Evolutionary conservation across 1,140 invertebrate species (phyloP).

Genomic region (Pseudachorutes palmiensis): DNA sequence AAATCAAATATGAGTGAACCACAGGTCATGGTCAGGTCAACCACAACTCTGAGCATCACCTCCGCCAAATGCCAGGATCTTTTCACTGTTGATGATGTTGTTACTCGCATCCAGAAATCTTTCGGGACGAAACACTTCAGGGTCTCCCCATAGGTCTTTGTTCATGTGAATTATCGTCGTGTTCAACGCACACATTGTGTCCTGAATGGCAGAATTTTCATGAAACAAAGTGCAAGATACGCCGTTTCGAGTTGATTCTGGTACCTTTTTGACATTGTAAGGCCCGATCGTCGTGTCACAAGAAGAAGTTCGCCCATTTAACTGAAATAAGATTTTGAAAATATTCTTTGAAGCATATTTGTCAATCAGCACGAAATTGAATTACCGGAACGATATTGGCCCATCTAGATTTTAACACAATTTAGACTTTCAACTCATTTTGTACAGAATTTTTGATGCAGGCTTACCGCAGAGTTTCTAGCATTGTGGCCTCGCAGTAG

Average conservation of each 20-base stretch:
- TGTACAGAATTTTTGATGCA: background rate
- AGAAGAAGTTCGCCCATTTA: background rate
- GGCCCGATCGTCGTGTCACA: background rate
- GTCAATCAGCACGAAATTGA: no score
- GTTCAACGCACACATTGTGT: background rate
- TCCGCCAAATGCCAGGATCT: conserved; percentile 11
- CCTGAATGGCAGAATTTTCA: background rate
- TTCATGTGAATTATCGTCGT: conserved; percentile 42
- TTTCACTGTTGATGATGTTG: conserved; percentile 14
- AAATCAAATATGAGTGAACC: background rate
- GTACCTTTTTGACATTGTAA: background rate
- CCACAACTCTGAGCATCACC: background rate
- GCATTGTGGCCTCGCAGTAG: background rate
- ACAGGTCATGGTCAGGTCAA: background rate
- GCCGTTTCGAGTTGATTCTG: background rate
- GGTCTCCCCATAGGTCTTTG: conserved; percentile 43
- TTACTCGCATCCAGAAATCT: conserved; percentile 42
- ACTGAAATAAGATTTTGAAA: background rate
- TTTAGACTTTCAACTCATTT: background rate
- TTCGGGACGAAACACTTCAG: conserved; percentile 45
- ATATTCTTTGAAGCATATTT: background rate
- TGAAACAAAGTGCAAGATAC: background rate
- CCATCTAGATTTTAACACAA: no score
- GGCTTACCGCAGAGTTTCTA: background rate
- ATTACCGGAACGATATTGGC: no score